Evolutionary conservation across 92 coral and sea anemone species (phyloP), one percentile per base, ranked within the genome.

Genomic region (Diadumene lineata): DNA sequence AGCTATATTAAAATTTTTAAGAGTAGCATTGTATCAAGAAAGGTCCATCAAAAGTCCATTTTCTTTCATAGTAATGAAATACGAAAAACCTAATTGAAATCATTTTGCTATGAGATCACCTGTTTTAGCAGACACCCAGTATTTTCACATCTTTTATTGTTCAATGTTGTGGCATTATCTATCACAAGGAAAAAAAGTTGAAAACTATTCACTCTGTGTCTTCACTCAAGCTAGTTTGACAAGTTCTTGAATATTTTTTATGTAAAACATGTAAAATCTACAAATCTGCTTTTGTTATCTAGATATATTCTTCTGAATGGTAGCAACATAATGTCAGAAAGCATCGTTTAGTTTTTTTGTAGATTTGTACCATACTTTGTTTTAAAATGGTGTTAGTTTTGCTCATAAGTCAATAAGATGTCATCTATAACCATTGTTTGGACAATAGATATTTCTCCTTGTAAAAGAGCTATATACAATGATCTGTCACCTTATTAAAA

Each of bases 361-460:
- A n/a, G n/a, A n/a, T n/a, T n/a, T n/a, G n/a, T n/a, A n/a, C n/a
- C n/a, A n/a, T n/a, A 21, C 17, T 13, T 3, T 19, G 19, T 15
- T 30, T 16, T 43, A 62, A 62, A 62, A 60, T 22, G 26, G 29
- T 26, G 23, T 27, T 1, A 2, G 32, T 60, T 7, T 23, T n/a
- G n/a, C n/a, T n/a, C n/a, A n/a, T n/a, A n/a, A 27, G 26, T 56
- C 7, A 11, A 56, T 10, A 56, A 31, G n/a, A 56, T 33, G 13
- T 34, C n/a, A 32, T 62, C 1, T 32, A 57, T 72, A 11, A 34
- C 34, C 2, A 19, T 31, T 32, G 31, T 4, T 38, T 66, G 15
- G 38, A 31, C 18, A 31, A 72, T 30, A 55, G 25, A n/a, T 55
- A 72, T 56, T 72, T 72, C 66, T 55, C 1, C 6, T 51, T 0